Evolutionary conservation across 2,888 invertebrate species (phyloP).

Genomic region (Agrochola litura): DNA sequence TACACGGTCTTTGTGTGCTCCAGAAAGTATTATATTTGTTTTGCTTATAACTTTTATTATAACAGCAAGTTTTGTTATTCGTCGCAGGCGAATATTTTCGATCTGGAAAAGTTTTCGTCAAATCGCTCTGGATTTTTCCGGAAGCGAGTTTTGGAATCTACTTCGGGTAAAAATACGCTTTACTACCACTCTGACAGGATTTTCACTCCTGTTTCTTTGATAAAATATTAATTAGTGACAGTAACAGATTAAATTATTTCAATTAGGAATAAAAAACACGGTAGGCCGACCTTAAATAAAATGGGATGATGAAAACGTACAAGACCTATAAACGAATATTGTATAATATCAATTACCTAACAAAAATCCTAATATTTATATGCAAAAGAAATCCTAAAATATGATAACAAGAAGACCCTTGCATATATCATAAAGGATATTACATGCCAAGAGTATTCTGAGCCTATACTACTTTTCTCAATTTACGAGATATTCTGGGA

Average conservation of each 20-base stretch:
- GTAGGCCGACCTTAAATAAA: neutral
- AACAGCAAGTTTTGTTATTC: slow-evolving; percentile 32
- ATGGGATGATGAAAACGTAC: neutral
- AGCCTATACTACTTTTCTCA: slow-evolving; percentile 36
- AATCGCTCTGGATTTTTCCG: neutral
- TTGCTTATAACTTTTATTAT: slow-evolving; percentile 36
- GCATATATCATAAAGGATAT: slow-evolving; percentile 53
- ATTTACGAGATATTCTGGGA: slow-evolving; percentile 53
- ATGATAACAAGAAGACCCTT: slow-evolving; percentile 32
- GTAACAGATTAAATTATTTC: neutral
- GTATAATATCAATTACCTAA: slow-evolving; percentile 12
- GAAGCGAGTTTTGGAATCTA: neutral
- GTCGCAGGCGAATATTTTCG: slow-evolving; percentile 12
- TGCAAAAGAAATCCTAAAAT: slow-evolving; percentile 35
- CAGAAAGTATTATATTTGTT: slow-evolving; percentile 49
- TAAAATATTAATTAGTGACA: neutral
- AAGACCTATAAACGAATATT: neutral
- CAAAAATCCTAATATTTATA: slow-evolving; percentile 33
- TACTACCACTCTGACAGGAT: too few species aligned
- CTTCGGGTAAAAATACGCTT: too few species aligned
- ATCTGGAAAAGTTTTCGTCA: neutral
- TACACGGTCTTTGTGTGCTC: slow-evolving; percentile 23
- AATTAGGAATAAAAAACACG: too few species aligned
- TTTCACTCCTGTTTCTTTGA: too few species aligned
- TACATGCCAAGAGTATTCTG: slow-evolving; percentile 48